A percentile compares a stretch with the other conserved stretches of the same genome.
These are phyloP conservation scores for Epicampocera succincta DNA, from an alignment of 2,888 invertebrate species.

Conservation along the genomic window DNA sequence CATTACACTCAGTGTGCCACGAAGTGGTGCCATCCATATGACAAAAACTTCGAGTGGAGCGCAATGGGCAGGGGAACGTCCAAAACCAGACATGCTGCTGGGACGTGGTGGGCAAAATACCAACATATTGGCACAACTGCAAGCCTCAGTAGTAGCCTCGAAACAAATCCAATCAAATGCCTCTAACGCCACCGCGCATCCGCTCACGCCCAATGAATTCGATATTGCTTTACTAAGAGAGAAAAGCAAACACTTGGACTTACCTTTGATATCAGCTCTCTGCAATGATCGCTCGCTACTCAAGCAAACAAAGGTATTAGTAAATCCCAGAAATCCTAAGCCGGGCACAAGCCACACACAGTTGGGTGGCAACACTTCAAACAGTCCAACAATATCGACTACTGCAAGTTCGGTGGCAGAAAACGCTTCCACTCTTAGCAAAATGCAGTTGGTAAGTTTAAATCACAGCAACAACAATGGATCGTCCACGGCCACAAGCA, in stretches of 20 bases:
- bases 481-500: conserved; percentile 46
- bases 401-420: conserved; percentile 14
- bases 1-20: conserved; percentile 74
- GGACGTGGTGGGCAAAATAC: conserved; percentile 74
- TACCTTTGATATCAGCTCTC: conserved; percentile 95
- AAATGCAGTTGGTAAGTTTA: conserved; percentile 24
- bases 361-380: conserved; percentile 11
- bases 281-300: conserved; percentile 95
- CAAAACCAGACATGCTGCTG: conserved; percentile 74
- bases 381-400: conserved; percentile 48
- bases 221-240: conserved; percentile 93
- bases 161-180: conserved; percentile 78
- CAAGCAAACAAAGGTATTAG: conserved; percentile 93
- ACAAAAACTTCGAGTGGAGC: conserved; percentile 79
- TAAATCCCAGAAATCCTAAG: conserved; percentile 84
- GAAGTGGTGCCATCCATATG: conserved; percentile 76
- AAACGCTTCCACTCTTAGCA: conserved; percentile 19
- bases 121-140: conserved; percentile 78
- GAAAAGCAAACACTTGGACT: conserved; percentile 93
- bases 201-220: conserved; percentile 80
- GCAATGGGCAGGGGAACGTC: conserved; percentile 79
- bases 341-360: conserved; percentile 37
- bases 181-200: conserved; percentile 83
- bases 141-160: conserved; percentile 76
- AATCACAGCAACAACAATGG: conserved; percentile 38